Base-by-base conservation (phyloP, 2,888 invertebrate species). In the Phortica magna region DNA sequence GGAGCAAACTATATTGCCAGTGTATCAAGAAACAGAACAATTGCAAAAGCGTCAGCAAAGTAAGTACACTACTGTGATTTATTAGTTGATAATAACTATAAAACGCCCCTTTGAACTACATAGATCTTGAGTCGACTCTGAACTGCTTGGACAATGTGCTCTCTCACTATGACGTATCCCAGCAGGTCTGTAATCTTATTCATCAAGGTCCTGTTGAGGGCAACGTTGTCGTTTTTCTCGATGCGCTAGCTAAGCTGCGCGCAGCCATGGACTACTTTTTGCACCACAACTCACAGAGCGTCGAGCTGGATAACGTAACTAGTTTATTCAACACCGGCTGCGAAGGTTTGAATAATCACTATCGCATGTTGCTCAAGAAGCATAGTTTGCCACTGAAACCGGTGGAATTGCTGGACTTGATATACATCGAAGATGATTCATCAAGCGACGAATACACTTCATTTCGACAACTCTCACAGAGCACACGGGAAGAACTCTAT, bases 1-100 rank as follows among this genome's bases (percentile, higher is more conserved):
- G 17, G 98, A 98, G 91, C 95, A 96, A 74, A 98, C 98, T 0
- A 98, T 99, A 86, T 93, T 98, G 74, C 99, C 99, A 0, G 96
- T 99, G 19, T 99, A 99, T 88, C 97, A 98, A 90, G 97, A 98
- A 91, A 99, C 99, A 0, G 98, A 98, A 74, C 96, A 96, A 87
- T 92, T 99, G 19, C 98, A 99, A 90, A 95, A 96, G 79, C 95
- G 97, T 81, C 98, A 99, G 91, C 96, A 97, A 86, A 98, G 98
- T 98, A 94, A 84, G 92, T 68, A 0, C 0, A 39, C 14, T 1
- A n/a, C 3, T 14, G 6, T 1, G 12, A 10, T 14, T 48, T 0
- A 19, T 7, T 61, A 22, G 12, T 17, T 22, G 0, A 70, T 41
- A 53, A 14, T 5, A 2, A 17, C 10, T 43, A 5, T 82, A 19